Percentiles rank a stretch among this genome's conserved stretches.
These are phyloP conservation scores for Philereme vetulata DNA, from an alignment of 2,888 invertebrate genomes.

Conservation along the genomic window DNA sequence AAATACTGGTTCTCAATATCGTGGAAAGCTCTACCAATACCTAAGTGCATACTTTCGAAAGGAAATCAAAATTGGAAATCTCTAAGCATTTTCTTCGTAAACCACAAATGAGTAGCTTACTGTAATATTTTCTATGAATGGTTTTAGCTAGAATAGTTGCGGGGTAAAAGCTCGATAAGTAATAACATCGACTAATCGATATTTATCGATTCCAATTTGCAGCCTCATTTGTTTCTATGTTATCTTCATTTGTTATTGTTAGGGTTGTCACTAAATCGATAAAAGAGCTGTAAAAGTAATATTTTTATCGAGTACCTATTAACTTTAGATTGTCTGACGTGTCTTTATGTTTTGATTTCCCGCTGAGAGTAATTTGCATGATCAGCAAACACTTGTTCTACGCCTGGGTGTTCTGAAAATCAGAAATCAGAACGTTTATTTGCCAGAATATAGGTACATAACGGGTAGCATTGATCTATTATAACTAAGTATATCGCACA, in stretches of 20 bases:
- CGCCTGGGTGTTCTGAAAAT: too few relatives aligned
- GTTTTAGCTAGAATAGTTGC: slow-evolving; percentile 34
- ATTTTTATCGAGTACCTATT: too few relatives aligned
- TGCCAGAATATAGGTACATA: too few relatives aligned
- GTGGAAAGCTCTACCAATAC: neutral
- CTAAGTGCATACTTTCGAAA: slow-evolving; percentile 7
- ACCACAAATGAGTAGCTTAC: slow-evolving; percentile 22
- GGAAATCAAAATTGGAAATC: slow-evolving; percentile 9
- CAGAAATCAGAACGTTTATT: too few relatives aligned
- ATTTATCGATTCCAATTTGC: slow-evolving; percentile 49
- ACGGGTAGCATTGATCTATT: too few relatives aligned
- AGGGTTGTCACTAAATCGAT: slow-evolving; percentile 39
- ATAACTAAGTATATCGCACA: too few relatives aligned
- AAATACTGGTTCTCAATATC: neutral
- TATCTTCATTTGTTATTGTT: slow-evolving; percentile 44
- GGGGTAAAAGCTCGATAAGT: slow-evolving; percentile 42
- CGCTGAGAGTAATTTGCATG: too few relatives aligned
- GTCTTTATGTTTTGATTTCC: too few relatives aligned
- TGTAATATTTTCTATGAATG: slow-evolving; percentile 15
- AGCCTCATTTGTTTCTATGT: slow-evolving; percentile 45
- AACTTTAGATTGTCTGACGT: too few relatives aligned
- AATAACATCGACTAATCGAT: slow-evolving; percentile 55
- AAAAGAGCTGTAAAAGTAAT: neutral
- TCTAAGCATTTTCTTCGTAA: slow-evolving; percentile 10
- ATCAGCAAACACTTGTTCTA: too few relatives aligned